phyloP scores from a whole-genome alignment of 2,113 vertebrate genomes.

The Trematocara macrostoma region DNA sequence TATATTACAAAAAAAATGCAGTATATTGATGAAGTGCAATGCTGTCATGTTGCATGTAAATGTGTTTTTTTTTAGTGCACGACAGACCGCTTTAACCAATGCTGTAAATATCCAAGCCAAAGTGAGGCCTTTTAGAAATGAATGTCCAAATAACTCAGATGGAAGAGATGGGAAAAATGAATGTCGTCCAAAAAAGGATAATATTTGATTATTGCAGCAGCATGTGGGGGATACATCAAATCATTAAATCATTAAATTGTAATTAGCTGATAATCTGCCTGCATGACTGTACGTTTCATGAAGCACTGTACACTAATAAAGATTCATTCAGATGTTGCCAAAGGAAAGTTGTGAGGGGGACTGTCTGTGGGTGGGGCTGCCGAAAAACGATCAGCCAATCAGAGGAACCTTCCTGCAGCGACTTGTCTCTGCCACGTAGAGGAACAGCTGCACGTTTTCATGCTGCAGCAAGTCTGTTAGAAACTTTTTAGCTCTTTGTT shows the following conservation, averaged over 20 bases:
- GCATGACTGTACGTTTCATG: slow-evolving; percentile 36
- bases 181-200: neutral
- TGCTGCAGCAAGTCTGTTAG: neutral
- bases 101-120: slow-evolving; percentile 20
- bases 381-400: slow-evolving; percentile 26
- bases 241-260: neutral
- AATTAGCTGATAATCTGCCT: neutral
- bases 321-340: neutral
- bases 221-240: slow-evolving; percentile 24
- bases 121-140: neutral
- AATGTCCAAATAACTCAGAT: slow-evolving; percentile 20
- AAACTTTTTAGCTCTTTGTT: neutral
- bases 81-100: slow-evolving; percentile 5
- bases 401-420: slow-evolving; percentile 3
- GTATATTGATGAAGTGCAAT: slow-evolving; percentile 36
- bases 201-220: neutral
- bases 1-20: slow-evolving; percentile 1
- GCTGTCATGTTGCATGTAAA: slow-evolving; percentile 51
- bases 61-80: slow-evolving; percentile 1
- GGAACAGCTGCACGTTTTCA: neutral
- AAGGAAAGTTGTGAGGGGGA: neutral
- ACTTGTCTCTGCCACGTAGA: slow-evolving; percentile 61
- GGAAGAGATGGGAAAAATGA: neutral
- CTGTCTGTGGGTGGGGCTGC: slow-evolving; percentile 11
- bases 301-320: slow-evolving; percentile 25